Evolutionary conservation across 2,888 invertebrate genomes (phyloP).

Genomic region (Tubulanus polymorphus): DNA sequence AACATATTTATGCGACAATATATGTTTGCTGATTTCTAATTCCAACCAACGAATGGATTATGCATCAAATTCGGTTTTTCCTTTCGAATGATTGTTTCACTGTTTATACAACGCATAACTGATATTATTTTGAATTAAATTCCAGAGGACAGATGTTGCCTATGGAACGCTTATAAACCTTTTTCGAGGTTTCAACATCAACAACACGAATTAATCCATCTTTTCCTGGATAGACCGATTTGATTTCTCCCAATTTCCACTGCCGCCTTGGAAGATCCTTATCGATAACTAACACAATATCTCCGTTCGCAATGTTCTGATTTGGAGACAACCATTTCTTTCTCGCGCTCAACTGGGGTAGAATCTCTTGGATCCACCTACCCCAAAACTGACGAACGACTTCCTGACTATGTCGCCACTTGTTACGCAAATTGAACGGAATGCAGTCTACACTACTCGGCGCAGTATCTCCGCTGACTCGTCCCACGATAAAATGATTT

Average conservation of each 20-base stretch:
- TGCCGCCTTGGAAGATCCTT: neutral
- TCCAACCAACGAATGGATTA: too few species aligned
- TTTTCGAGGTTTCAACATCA: neutral
- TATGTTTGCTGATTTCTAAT: too few species aligned
- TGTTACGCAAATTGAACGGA: constrained; percentile 8
- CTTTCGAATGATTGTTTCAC: too few species aligned
- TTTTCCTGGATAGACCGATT: neutral
- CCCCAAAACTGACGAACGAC: neutral
- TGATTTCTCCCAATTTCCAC: neutral
- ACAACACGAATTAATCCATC: neutral
- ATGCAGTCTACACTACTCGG: neutral
- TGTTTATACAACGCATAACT: too few species aligned
- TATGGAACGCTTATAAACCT: neutral
- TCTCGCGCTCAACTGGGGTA: constrained; percentile 2
- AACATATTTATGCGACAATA: too few species aligned
- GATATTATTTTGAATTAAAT: too few species aligned
- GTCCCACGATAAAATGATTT: neutral
- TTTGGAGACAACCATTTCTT: constrained; percentile 1
- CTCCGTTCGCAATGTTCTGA: neutral
- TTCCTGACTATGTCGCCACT: constrained; percentile 2
- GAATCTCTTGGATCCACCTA: neutral
- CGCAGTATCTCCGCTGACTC: neutral
- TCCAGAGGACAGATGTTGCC: neutral
- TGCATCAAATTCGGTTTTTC: too few species aligned
- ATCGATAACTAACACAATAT: neutral